Conservation (phyloP, 2,888 invertebrate species). For the Meta bourneti region DNA sequence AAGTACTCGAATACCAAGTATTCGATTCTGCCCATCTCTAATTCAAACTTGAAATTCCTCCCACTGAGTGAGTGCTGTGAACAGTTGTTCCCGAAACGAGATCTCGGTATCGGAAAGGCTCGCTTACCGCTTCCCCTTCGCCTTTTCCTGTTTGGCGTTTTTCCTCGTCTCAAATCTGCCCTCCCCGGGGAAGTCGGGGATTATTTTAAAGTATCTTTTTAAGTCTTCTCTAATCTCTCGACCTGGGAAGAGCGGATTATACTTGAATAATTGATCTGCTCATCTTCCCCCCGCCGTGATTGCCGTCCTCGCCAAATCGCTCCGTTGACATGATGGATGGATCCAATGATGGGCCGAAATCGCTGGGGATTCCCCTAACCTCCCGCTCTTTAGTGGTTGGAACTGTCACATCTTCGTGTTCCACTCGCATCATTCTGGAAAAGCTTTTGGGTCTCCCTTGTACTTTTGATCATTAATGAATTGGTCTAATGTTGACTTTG, state of each 20-base stretch:
- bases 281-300: not conserved
- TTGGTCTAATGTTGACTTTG: not conserved
- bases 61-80: too few species aligned
- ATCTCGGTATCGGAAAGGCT: not conserved
- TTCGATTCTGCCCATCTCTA: too few species aligned
- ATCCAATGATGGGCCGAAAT: not conserved
- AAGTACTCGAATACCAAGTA: too few species aligned
- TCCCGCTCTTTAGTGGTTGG: not conserved
- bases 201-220: slow-evolving; percentile 77
- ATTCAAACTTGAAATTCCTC: too few species aligned
- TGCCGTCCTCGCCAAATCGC: not conserved
- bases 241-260: slow-evolving; percentile 67
- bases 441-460: not conserved
- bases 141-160: slow-evolving; percentile 32
- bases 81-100: too few species aligned
- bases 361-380: not conserved
- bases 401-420: too few species aligned
- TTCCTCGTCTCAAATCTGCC: slow-evolving; percentile 34
- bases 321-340: slow-evolving; percentile 28
- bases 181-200: slow-evolving; percentile 56
- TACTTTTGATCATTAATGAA: not conserved
- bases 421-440: not conserved
- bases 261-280: slow-evolving; percentile 69
- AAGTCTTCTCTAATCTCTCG: slow-evolving; percentile 74
- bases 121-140: too few species aligned